Evolutionary conservation across 2,113 vertebrate species (phyloP).

Genomic region (Lota lota): DNA sequence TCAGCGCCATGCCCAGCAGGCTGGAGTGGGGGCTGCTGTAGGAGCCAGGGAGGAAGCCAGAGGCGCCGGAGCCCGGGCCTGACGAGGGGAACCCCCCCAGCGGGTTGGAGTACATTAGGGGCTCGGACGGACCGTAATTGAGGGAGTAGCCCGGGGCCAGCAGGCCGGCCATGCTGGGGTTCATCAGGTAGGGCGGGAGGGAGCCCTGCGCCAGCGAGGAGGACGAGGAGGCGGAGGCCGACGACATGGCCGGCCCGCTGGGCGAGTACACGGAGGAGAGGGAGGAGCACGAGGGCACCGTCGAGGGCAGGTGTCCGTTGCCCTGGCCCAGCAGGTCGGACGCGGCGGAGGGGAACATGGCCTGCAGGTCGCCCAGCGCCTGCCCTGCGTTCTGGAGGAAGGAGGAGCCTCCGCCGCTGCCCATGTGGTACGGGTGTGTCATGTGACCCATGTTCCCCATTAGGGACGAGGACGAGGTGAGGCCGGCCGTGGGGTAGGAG

Average conservation of each 20-base stretch:
- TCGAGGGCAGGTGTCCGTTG: conserved; percentile 54
- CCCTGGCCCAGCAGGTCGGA: conserved; percentile 76
- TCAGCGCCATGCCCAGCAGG: conserved; percentile 86
- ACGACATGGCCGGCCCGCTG: conserved; percentile 80
- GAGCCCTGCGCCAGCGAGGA: conserved; percentile 74
- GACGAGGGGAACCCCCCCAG: conserved; percentile 77
- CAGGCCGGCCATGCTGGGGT: conserved; percentile 85
- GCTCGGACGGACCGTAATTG: conserved; percentile 87
- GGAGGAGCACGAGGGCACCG: conserved; percentile 55
- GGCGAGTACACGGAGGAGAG: conserved; percentile 82
- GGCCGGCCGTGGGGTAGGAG: conserved; percentile 82
- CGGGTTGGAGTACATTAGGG: conserved; percentile 66
- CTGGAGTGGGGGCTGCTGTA: conserved; percentile 83
- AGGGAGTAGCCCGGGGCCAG: conserved; percentile 84
- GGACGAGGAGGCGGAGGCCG: conserved; percentile 77
- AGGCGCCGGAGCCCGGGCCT: conserved; percentile 80
- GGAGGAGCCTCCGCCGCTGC: conserved; percentile 75
- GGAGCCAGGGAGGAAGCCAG: conserved; percentile 84
- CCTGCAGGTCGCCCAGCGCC: conserved; percentile 85
- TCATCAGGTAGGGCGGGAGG: conserved; percentile 88
- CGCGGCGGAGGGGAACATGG: conserved; percentile 87
- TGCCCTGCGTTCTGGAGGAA: conserved; percentile 89
- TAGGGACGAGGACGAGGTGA: conserved; percentile 87
- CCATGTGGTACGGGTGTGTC: conserved; percentile 86
- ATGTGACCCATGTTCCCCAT: conserved; percentile 85